Conservation (phyloP, 2,888 invertebrate genomes). For the Diarsia brunnea region DNA sequence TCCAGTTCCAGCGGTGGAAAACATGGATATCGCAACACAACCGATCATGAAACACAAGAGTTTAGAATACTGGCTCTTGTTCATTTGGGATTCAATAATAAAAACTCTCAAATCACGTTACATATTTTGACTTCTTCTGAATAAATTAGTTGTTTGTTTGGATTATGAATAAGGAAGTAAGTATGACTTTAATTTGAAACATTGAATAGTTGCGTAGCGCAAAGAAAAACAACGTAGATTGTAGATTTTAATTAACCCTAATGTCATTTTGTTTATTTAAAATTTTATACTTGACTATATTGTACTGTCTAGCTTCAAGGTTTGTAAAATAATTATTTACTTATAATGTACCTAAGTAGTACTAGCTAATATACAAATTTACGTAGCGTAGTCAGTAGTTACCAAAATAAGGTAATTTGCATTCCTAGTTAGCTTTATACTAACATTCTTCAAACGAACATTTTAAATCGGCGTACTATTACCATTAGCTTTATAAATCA, state of each 20-base stretch:
- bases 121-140: neutral
- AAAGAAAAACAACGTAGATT: conserved; percentile 10
- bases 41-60: neutral
- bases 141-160: neutral
- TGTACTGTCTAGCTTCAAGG: conserved; percentile 27
- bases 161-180: neutral
- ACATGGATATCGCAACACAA: no score
- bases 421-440: neutral
- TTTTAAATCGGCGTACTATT: neutral
- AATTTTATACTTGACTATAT: neutral
- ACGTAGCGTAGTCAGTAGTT: neutral
- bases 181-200: neutral
- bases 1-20: neutral
- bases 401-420: neutral
- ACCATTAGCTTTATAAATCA: neutral
- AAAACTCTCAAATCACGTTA: neutral
- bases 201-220: neutral
- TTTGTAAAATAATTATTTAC: conserved; percentile 22
- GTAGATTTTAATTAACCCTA: neutral
- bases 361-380: conserved; percentile 15
- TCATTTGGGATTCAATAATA: neutral
- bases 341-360: neutral
- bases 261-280: no score
- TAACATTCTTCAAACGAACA: neutral
- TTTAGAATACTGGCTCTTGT: neutral